Percentiles rank a stretch among this genome's conserved stretches.
Evolutionary conservation across 1,140 invertebrate species (phyloP).

Genomic region (Maconellicoccus hirsutus): DNA sequence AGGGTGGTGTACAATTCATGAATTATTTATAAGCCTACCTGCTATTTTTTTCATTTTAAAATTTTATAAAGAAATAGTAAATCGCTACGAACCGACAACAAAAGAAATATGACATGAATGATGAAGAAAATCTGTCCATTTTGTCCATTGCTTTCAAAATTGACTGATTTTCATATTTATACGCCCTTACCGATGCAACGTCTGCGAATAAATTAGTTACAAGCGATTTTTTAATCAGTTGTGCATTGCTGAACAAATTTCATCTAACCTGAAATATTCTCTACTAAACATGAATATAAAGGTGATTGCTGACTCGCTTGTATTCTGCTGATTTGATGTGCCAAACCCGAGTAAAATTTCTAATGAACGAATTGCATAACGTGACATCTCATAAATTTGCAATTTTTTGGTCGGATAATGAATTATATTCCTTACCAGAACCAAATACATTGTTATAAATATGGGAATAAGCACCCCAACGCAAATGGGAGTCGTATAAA

Average conservation of each 20-base stretch:
- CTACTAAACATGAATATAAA: constrained; percentile 96
- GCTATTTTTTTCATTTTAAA: not conserved
- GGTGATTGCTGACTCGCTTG: constrained; percentile 94
- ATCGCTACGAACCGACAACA: constrained; percentile 50
- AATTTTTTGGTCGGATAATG: too few relatives aligned
- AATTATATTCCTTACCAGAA: too few relatives aligned
- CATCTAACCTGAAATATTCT: constrained; percentile 62
- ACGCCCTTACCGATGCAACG: not conserved
- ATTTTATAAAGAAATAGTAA: too few relatives aligned
- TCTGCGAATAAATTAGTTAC: not conserved
- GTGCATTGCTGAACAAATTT: too few relatives aligned
- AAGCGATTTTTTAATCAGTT: too few relatives aligned
- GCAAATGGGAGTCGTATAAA: constrained; percentile 79
- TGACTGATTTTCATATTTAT: not conserved
- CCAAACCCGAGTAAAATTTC: constrained; percentile 88
- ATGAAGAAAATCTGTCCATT: constrained; percentile 72
- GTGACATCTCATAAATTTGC: not conserved
- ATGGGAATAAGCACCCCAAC: constrained; percentile 71
- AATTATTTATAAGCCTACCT: not conserved
- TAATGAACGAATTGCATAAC: constrained; percentile 33
- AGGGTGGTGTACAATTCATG: not conserved
- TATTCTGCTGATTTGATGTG: constrained; percentile 84
- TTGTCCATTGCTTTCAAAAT: constrained; percentile 35
- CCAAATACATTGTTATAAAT: constrained; percentile 74
- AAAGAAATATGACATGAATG: constrained; percentile 78